These are phyloP conservation scores for Balanococcus diminutus DNA, from an alignment of 2,888 invertebrate species.

Conservation along the genomic window DNA sequence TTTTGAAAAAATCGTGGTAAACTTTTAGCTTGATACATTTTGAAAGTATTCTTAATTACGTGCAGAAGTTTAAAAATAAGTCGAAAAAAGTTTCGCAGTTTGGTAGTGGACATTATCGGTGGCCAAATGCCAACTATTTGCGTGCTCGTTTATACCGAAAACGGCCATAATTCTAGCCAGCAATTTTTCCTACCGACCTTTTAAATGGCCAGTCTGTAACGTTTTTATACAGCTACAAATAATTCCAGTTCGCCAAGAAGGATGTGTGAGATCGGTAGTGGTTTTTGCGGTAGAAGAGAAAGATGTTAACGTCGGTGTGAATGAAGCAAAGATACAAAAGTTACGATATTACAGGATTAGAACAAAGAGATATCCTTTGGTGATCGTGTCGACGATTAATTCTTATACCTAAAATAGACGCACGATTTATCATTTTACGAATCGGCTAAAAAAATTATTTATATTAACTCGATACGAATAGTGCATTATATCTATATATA, in stretches of 20 bases:
- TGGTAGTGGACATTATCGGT: conserved; percentile 21
- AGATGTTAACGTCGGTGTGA: too few species aligned
- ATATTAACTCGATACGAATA: not conserved
- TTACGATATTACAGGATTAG: not conserved
- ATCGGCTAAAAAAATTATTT: not conserved
- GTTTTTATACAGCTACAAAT: not conserved
- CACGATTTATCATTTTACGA: not conserved
- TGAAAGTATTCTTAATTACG: conserved; percentile 26
- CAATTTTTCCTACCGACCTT: conserved; percentile 16
- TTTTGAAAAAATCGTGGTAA: not conserved
- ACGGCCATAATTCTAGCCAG: conserved; percentile 14
- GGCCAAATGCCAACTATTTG: conserved; percentile 16
- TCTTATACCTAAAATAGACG: not conserved
- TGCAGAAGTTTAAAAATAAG: not conserved
- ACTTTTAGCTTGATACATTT: conserved; percentile 17
- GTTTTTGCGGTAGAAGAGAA: not conserved
- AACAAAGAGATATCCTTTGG: not conserved
- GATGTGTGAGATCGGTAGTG: not conserved
- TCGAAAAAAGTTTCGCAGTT: not conserved
- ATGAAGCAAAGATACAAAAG: not conserved
- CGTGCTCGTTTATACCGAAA: conserved; percentile 15
- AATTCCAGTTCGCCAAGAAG: not conserved
- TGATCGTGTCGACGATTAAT: not conserved
- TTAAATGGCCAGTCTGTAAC: not conserved
- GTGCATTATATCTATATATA: too few species aligned